phyloP scores from a whole-genome alignment of 2,888 invertebrate genomes.

The Ennomos quercinarius region DNA sequence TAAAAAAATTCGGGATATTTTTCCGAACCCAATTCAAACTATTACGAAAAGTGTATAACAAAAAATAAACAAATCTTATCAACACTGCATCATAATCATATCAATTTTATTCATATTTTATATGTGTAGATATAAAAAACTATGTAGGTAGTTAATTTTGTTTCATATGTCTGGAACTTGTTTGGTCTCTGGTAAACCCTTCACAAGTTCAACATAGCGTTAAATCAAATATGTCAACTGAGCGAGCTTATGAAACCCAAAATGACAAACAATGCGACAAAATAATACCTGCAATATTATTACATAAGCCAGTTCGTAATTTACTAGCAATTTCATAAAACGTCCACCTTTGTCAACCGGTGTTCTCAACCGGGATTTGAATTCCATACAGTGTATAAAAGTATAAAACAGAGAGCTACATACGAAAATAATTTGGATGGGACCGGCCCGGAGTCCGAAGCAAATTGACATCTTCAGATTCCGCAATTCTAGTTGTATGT shows the following conservation, averaged over 20 bases:
- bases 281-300: slow-evolving; percentile 26
- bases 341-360: slow-evolving; percentile 39
- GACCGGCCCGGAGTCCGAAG: too few relatives aligned
- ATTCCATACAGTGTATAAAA: slow-evolving; percentile 3
- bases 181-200: neutral
- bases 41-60: too few relatives aligned
- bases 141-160: too few relatives aligned
- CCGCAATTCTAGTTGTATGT: too few relatives aligned
- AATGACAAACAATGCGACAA: slow-evolving; percentile 29
- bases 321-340: slow-evolving; percentile 28
- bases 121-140: too few relatives aligned
- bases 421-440: slow-evolving; percentile 6
- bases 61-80: too few relatives aligned
- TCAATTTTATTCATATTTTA: too few relatives aligned
- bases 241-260: slow-evolving; percentile 18
- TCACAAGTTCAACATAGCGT: slow-evolving; percentile 8
- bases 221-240: slow-evolving; percentile 19
- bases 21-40: too few relatives aligned
- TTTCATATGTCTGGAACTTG: neutral
- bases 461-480: neutral
- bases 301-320: slow-evolving; percentile 26
- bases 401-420: slow-evolving; percentile 2
- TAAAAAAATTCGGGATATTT: too few relatives aligned
- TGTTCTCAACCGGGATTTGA: slow-evolving; percentile 1
- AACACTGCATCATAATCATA: too few relatives aligned